These are phyloP conservation scores for Achatina immaculata DNA, from an alignment of 1,140 invertebrate species.

Conservation along the genomic window DNA sequence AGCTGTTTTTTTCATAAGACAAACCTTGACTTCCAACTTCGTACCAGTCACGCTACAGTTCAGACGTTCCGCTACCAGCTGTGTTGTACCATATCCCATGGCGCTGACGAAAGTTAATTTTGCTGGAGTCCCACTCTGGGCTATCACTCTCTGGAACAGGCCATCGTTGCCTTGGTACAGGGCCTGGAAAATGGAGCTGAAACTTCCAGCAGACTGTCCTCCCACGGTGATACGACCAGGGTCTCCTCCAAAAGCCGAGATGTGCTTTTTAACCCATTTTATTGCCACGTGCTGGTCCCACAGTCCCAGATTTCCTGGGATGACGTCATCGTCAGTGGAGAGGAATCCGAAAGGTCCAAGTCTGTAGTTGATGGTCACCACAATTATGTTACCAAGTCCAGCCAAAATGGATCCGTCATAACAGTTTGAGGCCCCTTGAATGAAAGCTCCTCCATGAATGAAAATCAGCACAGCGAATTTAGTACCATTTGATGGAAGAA, in stretches of 20 bases:
- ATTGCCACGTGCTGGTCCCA: slow-evolving; percentile 92
- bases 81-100: background rate
- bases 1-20: background rate
- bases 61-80: background rate
- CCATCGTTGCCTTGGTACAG: background rate
- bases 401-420: background rate
- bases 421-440: background rate
- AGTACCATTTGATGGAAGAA: background rate
- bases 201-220: slow-evolving; percentile 55
- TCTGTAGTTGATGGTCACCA: slow-evolving; percentile 74
- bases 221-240: slow-evolving; percentile 51
- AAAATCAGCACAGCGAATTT: slow-evolving; percentile 17
- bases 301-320: slow-evolving; percentile 74
- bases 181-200: background rate
- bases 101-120: background rate
- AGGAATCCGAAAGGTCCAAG: slow-evolving; percentile 70
- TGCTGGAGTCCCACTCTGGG: slow-evolving; percentile 1
- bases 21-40: background rate
- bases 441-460: background rate
- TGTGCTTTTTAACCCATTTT: slow-evolving; percentile 77
- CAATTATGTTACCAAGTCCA: slow-evolving; percentile 64
- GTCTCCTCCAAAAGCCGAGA: slow-evolving; percentile 57
- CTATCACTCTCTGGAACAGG: slow-evolving; percentile 21
- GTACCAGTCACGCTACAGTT: background rate
- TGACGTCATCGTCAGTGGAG: slow-evolving; percentile 34